Conservation (phyloP, 2,888 invertebrate genomes). For the Leucophenga montana region DNA sequence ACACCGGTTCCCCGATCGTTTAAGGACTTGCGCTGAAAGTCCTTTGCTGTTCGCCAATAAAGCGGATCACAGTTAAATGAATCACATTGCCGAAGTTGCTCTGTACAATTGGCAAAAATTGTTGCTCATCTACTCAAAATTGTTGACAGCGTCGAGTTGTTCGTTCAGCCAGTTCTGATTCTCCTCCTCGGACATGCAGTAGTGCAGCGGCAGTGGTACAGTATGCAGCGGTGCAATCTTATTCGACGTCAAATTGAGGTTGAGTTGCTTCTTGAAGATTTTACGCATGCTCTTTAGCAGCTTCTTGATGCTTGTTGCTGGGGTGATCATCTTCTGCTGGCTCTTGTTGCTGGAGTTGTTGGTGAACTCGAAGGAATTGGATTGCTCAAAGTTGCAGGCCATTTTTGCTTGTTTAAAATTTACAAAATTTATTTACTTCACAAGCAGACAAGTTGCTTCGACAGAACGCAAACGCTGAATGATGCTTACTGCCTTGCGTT, state of each 20-base stretch:
- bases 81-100: background rate
- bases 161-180: conserved; percentile 47
- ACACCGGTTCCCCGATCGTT: background rate
- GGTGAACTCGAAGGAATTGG: background rate
- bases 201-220: background rate
- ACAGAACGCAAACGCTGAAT: background rate
- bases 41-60: background rate
- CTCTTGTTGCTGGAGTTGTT: conserved; percentile 4
- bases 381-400: conserved; percentile 8
- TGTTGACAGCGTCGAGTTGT: conserved; percentile 36
- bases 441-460: conserved; percentile 9
- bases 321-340: background rate
- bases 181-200: conserved; percentile 45
- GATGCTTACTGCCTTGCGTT: background rate
- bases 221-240: background rate
- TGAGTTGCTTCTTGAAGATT: conserved; percentile 35
- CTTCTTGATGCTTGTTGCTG: conserved; percentile 41
- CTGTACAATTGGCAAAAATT: background rate
- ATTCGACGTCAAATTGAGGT: background rate
- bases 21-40: conserved; percentile 15
- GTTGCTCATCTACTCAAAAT: conserved; percentile 26
- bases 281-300: conserved; percentile 42
- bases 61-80: conserved; percentile 15
- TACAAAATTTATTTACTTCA: background rate
- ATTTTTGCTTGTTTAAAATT: conserved; percentile 8